Conservation (phyloP, 2,888 invertebrate species). For the Temnothorax rugatulus region DNA sequence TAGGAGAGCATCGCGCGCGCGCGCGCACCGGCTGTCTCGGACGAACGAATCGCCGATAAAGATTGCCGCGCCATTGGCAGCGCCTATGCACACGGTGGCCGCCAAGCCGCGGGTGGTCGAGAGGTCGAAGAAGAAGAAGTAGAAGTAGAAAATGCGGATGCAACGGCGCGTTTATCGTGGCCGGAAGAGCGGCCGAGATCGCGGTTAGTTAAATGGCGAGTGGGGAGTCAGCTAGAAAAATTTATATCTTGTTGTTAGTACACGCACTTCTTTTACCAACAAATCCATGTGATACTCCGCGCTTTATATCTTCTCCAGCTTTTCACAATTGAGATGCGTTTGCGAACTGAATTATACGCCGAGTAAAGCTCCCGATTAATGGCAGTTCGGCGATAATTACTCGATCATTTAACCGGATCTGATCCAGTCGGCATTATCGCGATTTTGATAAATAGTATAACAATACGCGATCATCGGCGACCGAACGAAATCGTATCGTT, state of each 20-base stretch:
- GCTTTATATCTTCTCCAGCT: not conserved
- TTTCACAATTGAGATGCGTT: conserved; percentile 1
- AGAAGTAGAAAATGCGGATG: not conserved
- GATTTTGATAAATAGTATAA: conserved; percentile 51
- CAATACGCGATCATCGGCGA: conserved; percentile 49
- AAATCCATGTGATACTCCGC: not conserved
- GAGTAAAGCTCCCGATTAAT: conserved; percentile 34
- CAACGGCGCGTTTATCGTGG: conserved; percentile 16
- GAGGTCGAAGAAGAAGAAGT: not conserved
- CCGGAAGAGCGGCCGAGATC: not conserved
- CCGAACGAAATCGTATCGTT: conserved; percentile 50
- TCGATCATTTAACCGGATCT: conserved; percentile 35
- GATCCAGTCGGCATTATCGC: conserved; percentile 42
- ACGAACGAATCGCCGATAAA: conserved; percentile 46
- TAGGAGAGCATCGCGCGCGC: conserved; percentile 48
- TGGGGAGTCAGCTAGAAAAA: not conserved
- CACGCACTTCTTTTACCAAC: not conserved
- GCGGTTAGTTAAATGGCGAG: conserved; percentile 14
- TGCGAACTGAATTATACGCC: conserved; percentile 2
- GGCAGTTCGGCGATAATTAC: conserved; percentile 26
- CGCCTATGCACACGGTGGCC: conserved; percentile 43
- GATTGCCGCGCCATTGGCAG: conserved; percentile 56
- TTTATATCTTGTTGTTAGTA: not conserved
- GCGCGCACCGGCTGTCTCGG: conserved; percentile 51
- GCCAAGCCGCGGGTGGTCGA: conserved; percentile 24